These are phyloP conservation scores for Bagarius yarrelli DNA, from an alignment of 2,113 vertebrate species.

Conservation along the genomic window DNA sequence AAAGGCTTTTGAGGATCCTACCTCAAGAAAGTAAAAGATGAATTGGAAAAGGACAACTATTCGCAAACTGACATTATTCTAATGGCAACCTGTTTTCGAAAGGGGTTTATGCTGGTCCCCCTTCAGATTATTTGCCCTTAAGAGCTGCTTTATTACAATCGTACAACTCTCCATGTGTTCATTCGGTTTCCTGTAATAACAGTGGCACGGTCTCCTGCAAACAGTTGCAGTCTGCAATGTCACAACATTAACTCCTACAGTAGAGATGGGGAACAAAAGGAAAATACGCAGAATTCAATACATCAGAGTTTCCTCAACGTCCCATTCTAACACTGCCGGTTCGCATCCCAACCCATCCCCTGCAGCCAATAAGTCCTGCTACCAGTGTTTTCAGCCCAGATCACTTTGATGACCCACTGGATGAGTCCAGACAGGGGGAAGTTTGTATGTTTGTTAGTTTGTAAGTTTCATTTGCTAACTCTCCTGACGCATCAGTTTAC, in stretches of 20 bases:
- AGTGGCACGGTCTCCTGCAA: constrained; percentile 26
- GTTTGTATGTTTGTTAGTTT: constrained; percentile 42
- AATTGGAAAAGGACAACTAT: constrained; percentile 23
- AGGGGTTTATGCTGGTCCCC: background rate
- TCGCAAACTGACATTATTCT: constrained; percentile 14
- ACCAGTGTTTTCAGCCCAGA: constrained; percentile 34
- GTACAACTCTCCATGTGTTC: constrained; percentile 11
- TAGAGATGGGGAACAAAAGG: constrained; percentile 76
- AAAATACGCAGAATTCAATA: constrained; percentile 64
- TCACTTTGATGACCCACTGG: constrained; percentile 26
- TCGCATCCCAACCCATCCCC: constrained; percentile 25
- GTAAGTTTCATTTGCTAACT: constrained; percentile 35
- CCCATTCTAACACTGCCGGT: constrained; percentile 21
- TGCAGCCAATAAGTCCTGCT: constrained; percentile 26
- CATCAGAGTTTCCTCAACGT: constrained; percentile 43
- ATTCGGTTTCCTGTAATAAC: constrained; percentile 24
- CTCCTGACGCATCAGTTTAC: constrained; percentile 36
- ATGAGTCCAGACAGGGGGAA: constrained; percentile 41
- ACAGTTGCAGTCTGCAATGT: constrained; percentile 33
- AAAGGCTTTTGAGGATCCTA: background rate
- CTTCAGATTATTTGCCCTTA: constrained; percentile 8
- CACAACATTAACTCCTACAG: constrained; percentile 50
- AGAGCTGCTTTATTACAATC: background rate
- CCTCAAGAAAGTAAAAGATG: constrained; percentile 12
- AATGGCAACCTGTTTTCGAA: constrained; percentile 1